Percentiles rank a stretch among this genome's conserved stretches.
Conservation (phyloP, 2,797 vertebrate genomes). For the Typhlichthys subterraneus region DNA sequence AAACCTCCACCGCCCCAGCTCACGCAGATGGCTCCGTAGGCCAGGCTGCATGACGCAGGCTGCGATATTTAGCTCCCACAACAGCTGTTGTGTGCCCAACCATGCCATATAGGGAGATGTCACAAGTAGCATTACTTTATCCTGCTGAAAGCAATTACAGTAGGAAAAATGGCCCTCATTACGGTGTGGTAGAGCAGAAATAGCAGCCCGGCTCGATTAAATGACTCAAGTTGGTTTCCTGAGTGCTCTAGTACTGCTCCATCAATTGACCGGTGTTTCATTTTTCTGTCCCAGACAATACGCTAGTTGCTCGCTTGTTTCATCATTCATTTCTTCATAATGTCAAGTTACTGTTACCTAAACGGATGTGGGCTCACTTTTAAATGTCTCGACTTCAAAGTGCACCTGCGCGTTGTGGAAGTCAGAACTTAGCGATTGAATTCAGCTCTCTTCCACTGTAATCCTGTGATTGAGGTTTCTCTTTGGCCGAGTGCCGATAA, state of each 20-base stretch:
- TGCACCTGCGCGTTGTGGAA: not conserved
- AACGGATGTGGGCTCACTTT: not conserved
- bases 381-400: not conserved
- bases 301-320: not conserved
- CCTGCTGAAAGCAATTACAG: constrained; percentile 4
- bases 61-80: constrained; percentile 35
- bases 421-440: constrained; percentile 12
- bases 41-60: constrained; percentile 18
- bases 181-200: constrained; percentile 1
- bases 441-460: constrained; percentile 6
- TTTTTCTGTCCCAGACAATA: not conserved
- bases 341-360: not conserved
- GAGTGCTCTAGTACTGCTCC: not conserved
- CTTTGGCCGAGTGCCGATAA: constrained; percentile 20
- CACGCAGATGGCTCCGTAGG: constrained; percentile 12
- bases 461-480: constrained; percentile 32
- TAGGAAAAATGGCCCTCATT: not conserved
- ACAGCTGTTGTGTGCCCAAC: constrained; percentile 27
- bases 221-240: not conserved
- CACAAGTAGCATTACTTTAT: constrained; percentile 15
- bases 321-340: not conserved
- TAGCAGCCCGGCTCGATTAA: constrained; percentile 1
- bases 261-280: not conserved
- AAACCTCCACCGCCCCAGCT: not conserved
- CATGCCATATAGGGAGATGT: constrained; percentile 11